Conservation (phyloP, 2,113 vertebrate species). For the Microcebus tavaratra region DNA sequence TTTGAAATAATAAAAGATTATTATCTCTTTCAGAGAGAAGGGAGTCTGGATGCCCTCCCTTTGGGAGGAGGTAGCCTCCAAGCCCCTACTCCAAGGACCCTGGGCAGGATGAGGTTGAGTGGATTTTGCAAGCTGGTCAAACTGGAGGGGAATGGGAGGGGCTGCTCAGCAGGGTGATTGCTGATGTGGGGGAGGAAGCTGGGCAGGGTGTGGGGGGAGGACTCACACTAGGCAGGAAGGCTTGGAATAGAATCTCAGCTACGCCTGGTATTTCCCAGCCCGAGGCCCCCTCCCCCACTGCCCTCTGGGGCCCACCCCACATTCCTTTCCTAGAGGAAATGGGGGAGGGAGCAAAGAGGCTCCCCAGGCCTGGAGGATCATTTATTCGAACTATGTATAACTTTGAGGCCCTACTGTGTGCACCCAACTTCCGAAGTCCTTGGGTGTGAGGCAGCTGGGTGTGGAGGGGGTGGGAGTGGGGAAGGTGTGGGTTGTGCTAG, state of each 20-base stretch:
- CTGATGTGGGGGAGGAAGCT: conserved; percentile 69
- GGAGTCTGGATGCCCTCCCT: neutral
- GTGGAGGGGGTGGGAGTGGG: neutral
- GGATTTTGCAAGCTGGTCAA: conserved; percentile 72
- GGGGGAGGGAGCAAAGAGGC: conserved; percentile 47
- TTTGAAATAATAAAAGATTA: neutral
- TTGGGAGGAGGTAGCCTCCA: neutral
- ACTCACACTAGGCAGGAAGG: conserved; percentile 73
- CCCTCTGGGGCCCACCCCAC: conserved; percentile 75
- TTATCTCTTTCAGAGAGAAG: neutral
- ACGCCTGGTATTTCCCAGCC: conserved; percentile 81
- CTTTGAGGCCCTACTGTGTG: neutral
- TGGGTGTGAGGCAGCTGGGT: neutral
- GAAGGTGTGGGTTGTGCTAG: neutral
- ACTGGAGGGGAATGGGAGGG: conserved; percentile 42
- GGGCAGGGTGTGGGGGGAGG: conserved; percentile 63
- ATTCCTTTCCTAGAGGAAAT: conserved; percentile 80
- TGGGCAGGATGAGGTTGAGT: conserved; percentile 38
- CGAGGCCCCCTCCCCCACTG: conserved; percentile 62
- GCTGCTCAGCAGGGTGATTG: conserved; percentile 44
- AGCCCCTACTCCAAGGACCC: neutral
- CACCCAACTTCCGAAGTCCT: neutral
- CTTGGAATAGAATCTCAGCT: conserved; percentile 81
- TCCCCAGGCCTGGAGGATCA: conserved; percentile 42
- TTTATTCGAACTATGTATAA: conserved; percentile 2